These are phyloP conservation scores for Neolamprologus devosi DNA, from an alignment of 2,113 vertebrate species.

Conservation along the genomic window DNA sequence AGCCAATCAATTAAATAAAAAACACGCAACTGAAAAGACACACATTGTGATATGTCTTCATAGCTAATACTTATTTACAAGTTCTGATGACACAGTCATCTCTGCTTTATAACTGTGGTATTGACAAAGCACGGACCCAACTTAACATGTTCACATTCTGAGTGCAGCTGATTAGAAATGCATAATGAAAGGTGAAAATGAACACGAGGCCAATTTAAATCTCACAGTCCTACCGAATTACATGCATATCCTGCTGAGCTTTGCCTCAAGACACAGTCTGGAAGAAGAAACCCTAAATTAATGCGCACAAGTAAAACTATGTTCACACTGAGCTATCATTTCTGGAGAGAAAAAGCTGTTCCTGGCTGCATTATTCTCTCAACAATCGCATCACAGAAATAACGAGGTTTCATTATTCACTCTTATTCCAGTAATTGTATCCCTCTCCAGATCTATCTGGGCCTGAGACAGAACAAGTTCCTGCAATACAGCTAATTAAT, in stretches of 20 bases:
- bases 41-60: neutral
- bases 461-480: neutral
- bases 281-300: conserved; percentile 8
- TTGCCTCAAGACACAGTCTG: neutral
- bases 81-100: neutral
- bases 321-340: neutral
- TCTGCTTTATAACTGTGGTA: neutral
- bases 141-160: neutral
- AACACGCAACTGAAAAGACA: neutral
- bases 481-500: neutral
- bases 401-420: conserved; percentile 29
- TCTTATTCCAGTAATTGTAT: conserved; percentile 13
- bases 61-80: neutral
- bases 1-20: neutral
- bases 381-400: conserved; percentile 32
- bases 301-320: neutral
- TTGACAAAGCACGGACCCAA: neutral
- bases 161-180: neutral
- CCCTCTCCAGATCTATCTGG: neutral
- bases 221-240: neutral
- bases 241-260: neutral
- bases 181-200: neutral
- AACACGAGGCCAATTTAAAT: neutral
- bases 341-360: neutral
- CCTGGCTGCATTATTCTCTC: neutral